Base-by-base conservation (phyloP, 2,888 invertebrate genomes). In the Ferdinandea cuprea region DNA sequence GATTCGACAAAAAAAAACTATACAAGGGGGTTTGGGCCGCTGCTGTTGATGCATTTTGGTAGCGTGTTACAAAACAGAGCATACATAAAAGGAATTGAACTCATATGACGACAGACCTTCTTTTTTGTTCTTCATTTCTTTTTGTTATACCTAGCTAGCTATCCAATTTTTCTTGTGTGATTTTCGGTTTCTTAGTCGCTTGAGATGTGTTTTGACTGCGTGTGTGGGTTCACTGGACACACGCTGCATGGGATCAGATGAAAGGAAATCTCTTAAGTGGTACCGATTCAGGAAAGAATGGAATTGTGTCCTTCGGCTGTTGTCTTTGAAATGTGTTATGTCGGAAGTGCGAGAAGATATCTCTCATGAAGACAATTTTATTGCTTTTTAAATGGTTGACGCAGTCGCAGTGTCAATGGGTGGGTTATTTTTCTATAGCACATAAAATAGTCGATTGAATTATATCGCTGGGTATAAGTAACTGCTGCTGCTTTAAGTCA, bases 151-250 rank as follows among this genome's bases (percentile, higher is more conserved):
- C n/a, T n/a, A n/a, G 37, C 11, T 19, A 44, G 44, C 17, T 54
- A 21, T n/a, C 54, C 48, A 37, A 13, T n/a, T 40, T 73, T 74
- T n/a, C 15, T 35, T 58, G 35, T 58, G 35, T 65, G 61, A 5
- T 11, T 52, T 42, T 78, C n/a, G n/a, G n/a, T 68, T n/a, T 25
- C 21, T 32, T 37, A 25, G 25, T 17, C 21, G 32, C 7, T 69
- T 61, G 25, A 15, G 37, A 37, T 40, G 65, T 81, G 52, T 76
- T 77, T 77, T 50, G 48, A 69, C 77, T 68, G 69, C 35, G 72
- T 78, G 83, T 77, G 83, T 73, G 72, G 83, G 77, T 83, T 74
- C 68, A 56, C 30, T 72, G 72, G 72, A 66, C 78, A 71, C 25
- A 61, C 63, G 61, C 77, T 73, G 83, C 83, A 73, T 83, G 66